These are phyloP conservation scores for Sebastes trivittatus DNA, from an alignment of 2,797 vertebrate species.

Conservation along the genomic window DNA sequence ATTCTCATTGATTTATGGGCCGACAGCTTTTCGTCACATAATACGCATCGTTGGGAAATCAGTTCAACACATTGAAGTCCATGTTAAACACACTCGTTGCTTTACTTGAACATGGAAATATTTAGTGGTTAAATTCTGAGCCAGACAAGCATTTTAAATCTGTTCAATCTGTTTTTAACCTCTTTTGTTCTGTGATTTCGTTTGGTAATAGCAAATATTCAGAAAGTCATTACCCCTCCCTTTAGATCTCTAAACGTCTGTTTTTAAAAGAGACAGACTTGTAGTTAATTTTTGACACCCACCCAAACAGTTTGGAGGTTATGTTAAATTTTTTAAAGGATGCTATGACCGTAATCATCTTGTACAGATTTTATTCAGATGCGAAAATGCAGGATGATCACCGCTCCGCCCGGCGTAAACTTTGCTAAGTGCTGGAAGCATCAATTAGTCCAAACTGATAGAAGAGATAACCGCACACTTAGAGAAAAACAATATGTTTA, in stretches of 20 bases:
- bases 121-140: background rate
- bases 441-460: too few relatives aligned
- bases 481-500: background rate
- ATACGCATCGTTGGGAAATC: background rate
- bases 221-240: background rate
- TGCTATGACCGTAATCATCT: background rate
- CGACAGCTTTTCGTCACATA: background rate
- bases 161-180: background rate
- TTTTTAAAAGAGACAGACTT: background rate
- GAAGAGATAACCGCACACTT: background rate
- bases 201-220: background rate
- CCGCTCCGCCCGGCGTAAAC: background rate
- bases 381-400: background rate
- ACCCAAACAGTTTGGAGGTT: too few relatives aligned
- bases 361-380: background rate
- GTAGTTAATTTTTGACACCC: too few relatives aligned
- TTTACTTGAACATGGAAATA: background rate
- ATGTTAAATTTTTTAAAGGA: too few relatives aligned
- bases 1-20: background rate
- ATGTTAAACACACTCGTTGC: background rate
- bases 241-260: background rate
- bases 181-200: background rate
- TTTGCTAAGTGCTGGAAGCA: background rate
- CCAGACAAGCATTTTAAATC: background rate
- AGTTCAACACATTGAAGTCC: background rate